Percentiles rank a stretch among this genome's conserved stretches.
Evolutionary conservation across 2,888 invertebrate genomes (phyloP).

Genomic region (Ectropis crepuscularia): DNA sequence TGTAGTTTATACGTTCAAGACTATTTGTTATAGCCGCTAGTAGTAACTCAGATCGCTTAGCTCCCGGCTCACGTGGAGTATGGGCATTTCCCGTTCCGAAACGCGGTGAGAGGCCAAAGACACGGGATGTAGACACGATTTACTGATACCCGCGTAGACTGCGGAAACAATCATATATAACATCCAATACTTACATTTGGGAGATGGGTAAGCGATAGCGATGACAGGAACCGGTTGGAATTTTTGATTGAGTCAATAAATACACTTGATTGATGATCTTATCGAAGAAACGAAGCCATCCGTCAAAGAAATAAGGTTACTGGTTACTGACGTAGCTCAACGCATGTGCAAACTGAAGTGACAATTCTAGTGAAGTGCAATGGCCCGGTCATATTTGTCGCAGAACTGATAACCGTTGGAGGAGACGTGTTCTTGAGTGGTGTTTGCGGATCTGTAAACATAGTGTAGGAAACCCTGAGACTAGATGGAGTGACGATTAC

Average conservation of each 20-base stretch:
- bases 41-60: slow-evolving; percentile 44
- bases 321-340: too few relatives aligned
- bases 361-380: too few relatives aligned
- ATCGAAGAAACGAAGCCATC: neutral
- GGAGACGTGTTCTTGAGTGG: too few relatives aligned
- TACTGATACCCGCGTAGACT: slow-evolving; percentile 26
- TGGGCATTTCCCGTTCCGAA: slow-evolving; percentile 59
- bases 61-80: slow-evolving; percentile 53
- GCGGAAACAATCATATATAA: too few relatives aligned
- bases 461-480: too few relatives aligned
- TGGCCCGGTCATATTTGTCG: too few relatives aligned
- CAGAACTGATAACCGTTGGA: too few relatives aligned
- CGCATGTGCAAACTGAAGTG: too few relatives aligned
- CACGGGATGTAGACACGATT: slow-evolving; percentile 52
- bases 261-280: neutral
- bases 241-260: neutral
- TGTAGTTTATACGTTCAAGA: neutral
- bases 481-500: too few relatives aligned
- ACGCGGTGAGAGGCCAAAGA: slow-evolving; percentile 50
- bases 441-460: too few relatives aligned
- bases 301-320: too few relatives aligned
- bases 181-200: neutral
- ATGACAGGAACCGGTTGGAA: neutral
- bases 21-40: slow-evolving; percentile 17
- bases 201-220: slow-evolving; percentile 9